A percentile compares a stretch with the other conserved stretches of the same genome.
Evolutionary conservation across 2,888 invertebrate species (phyloP).

Genomic region (Phytoseiulus persimilis): DNA sequence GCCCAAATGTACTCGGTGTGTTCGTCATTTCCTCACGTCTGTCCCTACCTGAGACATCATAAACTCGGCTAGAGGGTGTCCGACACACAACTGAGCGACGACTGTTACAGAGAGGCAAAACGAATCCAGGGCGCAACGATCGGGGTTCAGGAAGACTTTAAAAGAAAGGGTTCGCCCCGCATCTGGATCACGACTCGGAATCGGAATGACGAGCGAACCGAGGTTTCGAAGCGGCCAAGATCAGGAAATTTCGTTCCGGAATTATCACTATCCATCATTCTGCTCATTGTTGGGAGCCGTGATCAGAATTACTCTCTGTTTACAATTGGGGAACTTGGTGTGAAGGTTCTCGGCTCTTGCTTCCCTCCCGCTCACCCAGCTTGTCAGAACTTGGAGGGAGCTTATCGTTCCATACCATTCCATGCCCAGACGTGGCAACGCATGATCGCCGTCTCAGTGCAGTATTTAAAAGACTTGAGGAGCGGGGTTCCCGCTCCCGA

Average conservation of each 20-base stretch:
- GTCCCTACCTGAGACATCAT: not conserved
- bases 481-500: too few relatives aligned
- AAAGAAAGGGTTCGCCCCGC: not conserved
- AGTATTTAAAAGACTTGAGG: too few relatives aligned
- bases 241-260: not conserved
- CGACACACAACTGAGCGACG: not conserved
- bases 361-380: too few relatives aligned
- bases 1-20: not conserved
- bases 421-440: too few relatives aligned
- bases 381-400: too few relatives aligned
- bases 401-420: too few relatives aligned
- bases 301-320: too few relatives aligned
- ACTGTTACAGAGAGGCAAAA: not conserved
- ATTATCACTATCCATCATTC: not conserved
- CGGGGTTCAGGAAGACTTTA: not conserved
- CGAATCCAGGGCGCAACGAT: not conserved
- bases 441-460: too few relatives aligned
- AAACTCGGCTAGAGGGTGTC: not conserved
- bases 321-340: too few relatives aligned
- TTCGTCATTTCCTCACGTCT: not conserved
- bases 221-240: not conserved
- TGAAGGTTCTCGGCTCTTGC: too few relatives aligned
- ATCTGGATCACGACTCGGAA: not conserved
- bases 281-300: not conserved
- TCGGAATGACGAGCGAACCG: not conserved